Evolutionary conservation across 2,113 vertebrate species (phyloP).

Genomic region (Oxyura jamaicensis): DNA sequence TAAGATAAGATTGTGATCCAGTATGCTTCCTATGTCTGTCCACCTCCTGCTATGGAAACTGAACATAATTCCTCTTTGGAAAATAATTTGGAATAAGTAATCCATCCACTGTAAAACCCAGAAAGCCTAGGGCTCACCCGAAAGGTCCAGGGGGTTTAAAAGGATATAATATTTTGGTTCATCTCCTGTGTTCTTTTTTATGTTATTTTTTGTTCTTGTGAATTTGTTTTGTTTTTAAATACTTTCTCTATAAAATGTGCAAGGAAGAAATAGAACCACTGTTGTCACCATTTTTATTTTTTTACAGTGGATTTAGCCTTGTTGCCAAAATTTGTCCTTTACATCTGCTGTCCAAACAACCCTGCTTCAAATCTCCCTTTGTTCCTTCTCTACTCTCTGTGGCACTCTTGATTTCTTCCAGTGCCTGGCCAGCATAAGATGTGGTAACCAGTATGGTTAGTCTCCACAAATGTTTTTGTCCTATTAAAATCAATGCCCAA

Average conservation of each 20-base stretch:
- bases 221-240: neutral
- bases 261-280: neutral
- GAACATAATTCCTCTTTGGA: neutral
- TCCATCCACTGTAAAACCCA: neutral
- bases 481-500: neutral
- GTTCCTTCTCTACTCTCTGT: neutral
- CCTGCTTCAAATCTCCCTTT: neutral
- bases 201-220: no score
- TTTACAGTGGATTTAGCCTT: neutral
- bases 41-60: rapidly evolving
- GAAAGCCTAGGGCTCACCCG: neutral
- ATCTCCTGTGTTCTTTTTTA: neutral
- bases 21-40: rapidly evolving
- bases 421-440: neutral
- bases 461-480: neutral
- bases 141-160: neutral
- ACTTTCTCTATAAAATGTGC: neutral
- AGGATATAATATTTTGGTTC: neutral
- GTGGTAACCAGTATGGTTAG: neutral
- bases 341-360: neutral
- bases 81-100: neutral
- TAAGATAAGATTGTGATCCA: neutral
- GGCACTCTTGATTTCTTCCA: neutral
- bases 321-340: neutral
- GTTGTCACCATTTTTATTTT: neutral